Conservation (phyloP, 2,797 vertebrate species). For the Antrozous pallidus region DNA sequence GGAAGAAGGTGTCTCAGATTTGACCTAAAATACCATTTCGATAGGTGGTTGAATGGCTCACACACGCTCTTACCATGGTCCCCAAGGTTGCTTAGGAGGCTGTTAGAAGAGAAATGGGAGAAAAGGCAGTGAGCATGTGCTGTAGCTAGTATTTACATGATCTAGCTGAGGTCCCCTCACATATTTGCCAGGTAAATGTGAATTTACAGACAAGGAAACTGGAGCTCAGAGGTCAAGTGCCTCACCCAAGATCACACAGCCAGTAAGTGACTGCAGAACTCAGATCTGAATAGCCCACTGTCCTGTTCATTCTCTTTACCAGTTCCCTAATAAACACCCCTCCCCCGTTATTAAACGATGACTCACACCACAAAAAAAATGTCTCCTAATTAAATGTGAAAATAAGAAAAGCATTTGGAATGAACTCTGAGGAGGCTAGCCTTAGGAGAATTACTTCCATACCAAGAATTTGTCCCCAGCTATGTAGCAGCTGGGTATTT, state of each 20-base stretch:
- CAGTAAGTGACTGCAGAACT: not conserved
- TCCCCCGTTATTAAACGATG: slow-evolving; percentile 63
- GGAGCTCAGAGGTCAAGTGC: not conserved
- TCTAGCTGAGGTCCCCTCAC: not conserved
- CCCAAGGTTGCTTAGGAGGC: not conserved
- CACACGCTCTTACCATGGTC: not conserved
- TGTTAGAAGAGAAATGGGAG: not conserved
- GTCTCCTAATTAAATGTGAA: slow-evolving; percentile 65
- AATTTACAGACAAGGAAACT: not conserved
- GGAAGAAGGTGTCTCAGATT: not conserved
- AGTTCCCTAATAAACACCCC: slow-evolving; percentile 37
- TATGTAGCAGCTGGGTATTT: slow-evolving; percentile 40
- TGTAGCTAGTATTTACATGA: not conserved
- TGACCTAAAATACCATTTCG: not conserved
- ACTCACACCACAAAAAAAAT: slow-evolving; percentile 54
- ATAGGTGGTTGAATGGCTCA: not conserved
- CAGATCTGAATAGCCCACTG: not conserved
- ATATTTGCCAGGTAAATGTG: not conserved
- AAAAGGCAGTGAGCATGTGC: not conserved
- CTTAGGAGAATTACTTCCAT: slow-evolving; percentile 72
- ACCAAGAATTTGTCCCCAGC: slow-evolving; percentile 63
- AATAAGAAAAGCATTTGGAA: slow-evolving; percentile 68
- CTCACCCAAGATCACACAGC: not conserved
- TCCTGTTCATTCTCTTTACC: not conserved
- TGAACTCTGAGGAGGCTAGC: slow-evolving; percentile 52